Evolutionary conservation across 2,888 invertebrate species (phyloP), one percentile per base, ranked within the genome.

Genomic region (Noctua comes): DNA sequence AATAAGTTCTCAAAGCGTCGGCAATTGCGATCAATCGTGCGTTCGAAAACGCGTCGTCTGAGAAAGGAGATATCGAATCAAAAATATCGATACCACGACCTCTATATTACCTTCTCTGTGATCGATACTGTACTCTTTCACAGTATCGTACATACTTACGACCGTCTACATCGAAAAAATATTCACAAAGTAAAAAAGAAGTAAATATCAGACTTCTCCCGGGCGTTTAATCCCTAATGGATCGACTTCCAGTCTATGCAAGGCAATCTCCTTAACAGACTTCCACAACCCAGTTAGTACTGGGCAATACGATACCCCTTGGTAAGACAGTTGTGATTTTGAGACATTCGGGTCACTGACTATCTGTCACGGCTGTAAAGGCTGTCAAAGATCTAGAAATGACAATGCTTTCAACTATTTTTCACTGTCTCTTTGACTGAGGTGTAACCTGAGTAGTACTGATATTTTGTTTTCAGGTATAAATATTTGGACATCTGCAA

Each of bases 1-100:
- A 79, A 73, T 72, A 79, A 70, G 57, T 27, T 80, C 68, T 62
- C 77, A 51, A 80, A 82, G 72, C 59, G 70, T 57, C 11, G 83
- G 57, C 70, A 72, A 83, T 72, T 69, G 64, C 21, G 72, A 64
- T 83, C 71, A 72, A 78, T 82, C 64, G 64, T 69, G 78, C 78
- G 64, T 83, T 72, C 3, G 78, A 48, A 77, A 68, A 40, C 59
- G 27, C 46, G 27, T 51, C 62, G 46, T 24, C 18, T 66, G 66
- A 43, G 18, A 75, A 68, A 36, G 27, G 24, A 54, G 43, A 64
- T 79, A 79, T 79, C 13, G 43, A 69, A 64, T 54, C 24, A 46
- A 36, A 70, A 70, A 71, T 69, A 51, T 78, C 31, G 62, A 66
- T 43, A 43, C 43, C n/a, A 8, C 43, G 66, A 66, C 66, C 66